phyloP scores from a whole-genome alignment of 2,113 vertebrate species.

The Chrysemys picta region DNA sequence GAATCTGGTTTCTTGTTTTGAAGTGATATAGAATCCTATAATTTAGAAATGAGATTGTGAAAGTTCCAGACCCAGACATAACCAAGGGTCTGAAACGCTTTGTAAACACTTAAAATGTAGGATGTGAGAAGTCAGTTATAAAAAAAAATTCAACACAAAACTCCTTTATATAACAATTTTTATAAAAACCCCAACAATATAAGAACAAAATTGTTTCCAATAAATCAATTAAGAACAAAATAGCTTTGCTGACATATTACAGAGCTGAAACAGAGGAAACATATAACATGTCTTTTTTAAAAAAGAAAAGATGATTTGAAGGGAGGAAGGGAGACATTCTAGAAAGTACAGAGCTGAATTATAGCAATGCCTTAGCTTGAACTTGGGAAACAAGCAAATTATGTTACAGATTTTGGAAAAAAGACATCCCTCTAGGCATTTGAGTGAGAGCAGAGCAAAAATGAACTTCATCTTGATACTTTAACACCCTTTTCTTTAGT shows the following conservation, averaged over 20 bases:
- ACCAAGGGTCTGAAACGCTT: background rate
- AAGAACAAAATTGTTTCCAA: background rate
- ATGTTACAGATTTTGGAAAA: background rate
- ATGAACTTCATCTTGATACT: background rate
- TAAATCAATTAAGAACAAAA: conserved; percentile 16
- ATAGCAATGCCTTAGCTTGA: background rate
- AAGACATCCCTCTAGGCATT: background rate
- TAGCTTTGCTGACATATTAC: background rate
- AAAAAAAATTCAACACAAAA: background rate
- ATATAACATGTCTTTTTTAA: background rate
- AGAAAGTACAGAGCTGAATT: background rate
- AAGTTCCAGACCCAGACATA: background rate
- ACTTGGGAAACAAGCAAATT: background rate
- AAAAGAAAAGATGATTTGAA: background rate
- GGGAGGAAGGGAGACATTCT: background rate
- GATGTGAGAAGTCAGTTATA: background rate
- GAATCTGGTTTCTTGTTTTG: background rate
- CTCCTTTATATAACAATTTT: background rate
- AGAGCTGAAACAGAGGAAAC: background rate
- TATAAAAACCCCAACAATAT: background rate
- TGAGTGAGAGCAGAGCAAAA: background rate
- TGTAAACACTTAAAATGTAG: background rate
- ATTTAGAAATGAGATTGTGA: background rate
- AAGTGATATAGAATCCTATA: background rate
- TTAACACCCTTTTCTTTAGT: background rate